Conservation (phyloP, 2,888 invertebrate genomes). For the Eumacrocentrus americanus region DNA sequence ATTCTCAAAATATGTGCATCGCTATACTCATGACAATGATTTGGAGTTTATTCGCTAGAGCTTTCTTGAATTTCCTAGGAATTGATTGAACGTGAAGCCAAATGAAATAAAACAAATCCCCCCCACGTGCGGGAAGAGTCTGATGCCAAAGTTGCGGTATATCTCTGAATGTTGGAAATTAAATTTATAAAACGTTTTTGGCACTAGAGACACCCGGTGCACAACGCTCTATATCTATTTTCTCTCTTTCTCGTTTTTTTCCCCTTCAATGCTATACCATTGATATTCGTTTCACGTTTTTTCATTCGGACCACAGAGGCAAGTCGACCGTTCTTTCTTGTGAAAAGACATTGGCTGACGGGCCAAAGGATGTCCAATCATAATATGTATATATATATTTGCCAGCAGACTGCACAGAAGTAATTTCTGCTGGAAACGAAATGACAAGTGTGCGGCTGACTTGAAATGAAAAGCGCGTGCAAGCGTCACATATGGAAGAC, state of each 20-base stretch:
- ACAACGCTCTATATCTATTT: neutral
- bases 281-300: slow-evolving; percentile 5
- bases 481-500: slow-evolving; percentile 7
- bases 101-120: slow-evolving; percentile 4
- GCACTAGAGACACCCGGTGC: slow-evolving; percentile 30
- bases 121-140: slow-evolving; percentile 11
- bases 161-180: slow-evolving; percentile 38
- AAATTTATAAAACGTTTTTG: slow-evolving; percentile 44
- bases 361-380: slow-evolving; percentile 23
- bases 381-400: neutral
- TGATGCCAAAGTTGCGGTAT: slow-evolving; percentile 38
- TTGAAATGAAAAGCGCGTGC: neutral
- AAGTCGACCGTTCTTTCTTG: neutral
- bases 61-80: neutral
- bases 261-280: neutral
- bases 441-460: neutral
- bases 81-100: neutral
- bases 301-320: neutral
- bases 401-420: neutral
- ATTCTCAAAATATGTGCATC: too few species aligned
- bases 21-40: too few species aligned
- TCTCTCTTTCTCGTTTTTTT: neutral
- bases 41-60: too few species aligned
- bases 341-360: slow-evolving; percentile 5
- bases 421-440: neutral